Evolutionary conservation across 2,113 vertebrate species (phyloP).

Genomic region (Fregetta grallaria): DNA sequence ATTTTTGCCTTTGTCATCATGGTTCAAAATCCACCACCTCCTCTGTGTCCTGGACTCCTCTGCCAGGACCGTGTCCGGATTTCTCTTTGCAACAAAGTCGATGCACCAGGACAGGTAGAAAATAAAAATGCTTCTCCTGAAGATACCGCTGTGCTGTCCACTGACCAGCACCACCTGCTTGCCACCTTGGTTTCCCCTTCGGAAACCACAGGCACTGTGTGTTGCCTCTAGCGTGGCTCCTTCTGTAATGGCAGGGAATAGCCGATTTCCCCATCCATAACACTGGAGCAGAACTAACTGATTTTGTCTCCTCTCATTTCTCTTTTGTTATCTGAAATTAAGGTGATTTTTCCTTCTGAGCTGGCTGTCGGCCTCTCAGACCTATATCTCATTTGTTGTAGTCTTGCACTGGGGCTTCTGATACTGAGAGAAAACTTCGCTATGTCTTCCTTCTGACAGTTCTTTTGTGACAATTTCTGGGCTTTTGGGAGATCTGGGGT

Average conservation of each 20-base stretch:
- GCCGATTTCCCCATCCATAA: not conserved
- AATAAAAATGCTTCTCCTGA: not conserved
- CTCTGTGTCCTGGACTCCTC: not conserved
- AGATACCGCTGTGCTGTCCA: not conserved
- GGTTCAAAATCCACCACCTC: not conserved
- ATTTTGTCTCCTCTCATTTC: not conserved
- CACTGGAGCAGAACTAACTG: not conserved
- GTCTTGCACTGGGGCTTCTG: not conserved
- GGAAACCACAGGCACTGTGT: not conserved
- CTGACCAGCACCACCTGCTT: not conserved
- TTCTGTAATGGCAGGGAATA: not conserved
- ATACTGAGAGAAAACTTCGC: not conserved
- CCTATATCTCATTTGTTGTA: not conserved
- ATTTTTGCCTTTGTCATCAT: not conserved
- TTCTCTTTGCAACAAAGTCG: not conserved
- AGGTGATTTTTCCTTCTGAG: not conserved
- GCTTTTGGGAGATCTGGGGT: not conserved
- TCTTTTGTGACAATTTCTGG: not conserved
- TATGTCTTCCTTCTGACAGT: not conserved
- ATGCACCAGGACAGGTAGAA: not conserved
- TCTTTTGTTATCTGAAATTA: slow-evolving; percentile 16
- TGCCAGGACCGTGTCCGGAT: not conserved
- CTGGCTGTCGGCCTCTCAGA: not conserved
- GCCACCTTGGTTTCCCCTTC: not conserved
- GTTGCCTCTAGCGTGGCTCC: not conserved